These are phyloP conservation scores for Illadopsis cleaveri DNA, from an alignment of 2,113 vertebrate genomes.

Conservation along the genomic window DNA sequence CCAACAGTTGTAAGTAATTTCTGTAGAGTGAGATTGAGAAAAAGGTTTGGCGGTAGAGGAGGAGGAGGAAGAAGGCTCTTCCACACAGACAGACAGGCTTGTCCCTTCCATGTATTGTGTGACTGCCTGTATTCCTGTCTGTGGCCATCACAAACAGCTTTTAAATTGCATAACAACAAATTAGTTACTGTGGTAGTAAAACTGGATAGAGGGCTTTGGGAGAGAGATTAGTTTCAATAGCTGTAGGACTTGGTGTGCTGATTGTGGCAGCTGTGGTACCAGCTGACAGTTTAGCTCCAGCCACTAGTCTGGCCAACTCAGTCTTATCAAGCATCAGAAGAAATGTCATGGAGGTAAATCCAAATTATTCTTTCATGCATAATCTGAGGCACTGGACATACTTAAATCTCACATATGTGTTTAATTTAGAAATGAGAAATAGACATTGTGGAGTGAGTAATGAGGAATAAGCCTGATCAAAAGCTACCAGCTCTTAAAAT, in stretches of 20 bases:
- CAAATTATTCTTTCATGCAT: background rate
- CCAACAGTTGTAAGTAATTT: background rate
- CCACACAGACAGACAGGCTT: accelerated
- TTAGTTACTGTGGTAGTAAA: background rate
- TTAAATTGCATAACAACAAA: background rate
- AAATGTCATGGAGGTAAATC: background rate
- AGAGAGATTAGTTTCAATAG: background rate
- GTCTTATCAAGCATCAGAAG: background rate
- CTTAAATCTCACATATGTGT: background rate
- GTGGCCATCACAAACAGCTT: background rate
- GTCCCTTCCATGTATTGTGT: too few species aligned
- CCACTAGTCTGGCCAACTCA: background rate
- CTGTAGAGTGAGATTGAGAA: background rate
- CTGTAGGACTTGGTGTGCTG: background rate
- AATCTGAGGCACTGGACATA: background rate
- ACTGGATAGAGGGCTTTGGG: background rate
- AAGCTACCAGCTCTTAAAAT: background rate
- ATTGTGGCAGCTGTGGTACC: background rate
- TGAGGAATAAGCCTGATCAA: background rate
- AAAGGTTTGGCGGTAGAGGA: background rate
- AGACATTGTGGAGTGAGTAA: background rate
- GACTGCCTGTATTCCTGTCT: background rate
- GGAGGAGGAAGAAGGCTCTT: background rate
- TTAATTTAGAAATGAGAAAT: background rate
- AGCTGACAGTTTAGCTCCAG: background rate